Evolutionary conservation across 2,113 vertebrate genomes (phyloP), one percentile per base, ranked within the genome.

Genomic region (Antechinus flavipes): DNA sequence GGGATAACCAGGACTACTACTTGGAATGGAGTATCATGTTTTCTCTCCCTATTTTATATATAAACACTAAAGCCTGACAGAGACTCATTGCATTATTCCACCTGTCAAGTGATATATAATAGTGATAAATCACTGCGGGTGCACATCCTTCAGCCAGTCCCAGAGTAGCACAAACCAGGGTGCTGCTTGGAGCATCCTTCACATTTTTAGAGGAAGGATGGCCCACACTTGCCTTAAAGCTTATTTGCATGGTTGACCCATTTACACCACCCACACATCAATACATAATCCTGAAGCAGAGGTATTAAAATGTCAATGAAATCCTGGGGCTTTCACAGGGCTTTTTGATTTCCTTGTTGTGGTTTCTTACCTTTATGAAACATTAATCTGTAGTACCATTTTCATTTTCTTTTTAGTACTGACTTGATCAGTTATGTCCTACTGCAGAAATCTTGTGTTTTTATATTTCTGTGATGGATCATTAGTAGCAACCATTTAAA

Each of bases 231-330:
- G 11, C 54, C 90, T 50, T 93, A 58, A 46, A 97, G 68, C 3
- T 95, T 93, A 97, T 97, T 96, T 97, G 84, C 25, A 53, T 92
- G 58, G 95, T 93, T 98, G 54, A 93, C 91, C 58, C 96, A 91
- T 2, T 94, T 96, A 84, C 91, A 14, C 47, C 61, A 93, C 76
- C 53, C 25, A 10, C 0, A 0, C 94, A 30, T 47, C 94, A n/a
- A 90, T 35, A 9, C 25, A 27, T 55, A 55, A 49, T 47, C 49
- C n/a, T 47, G 25, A 42, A 54, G 9, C 35, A 27, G 35, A 8
- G 16, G 10, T 54, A 35, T 52, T 42, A 76, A 54, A 93, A 42
- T 26, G 42, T 35, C 61, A 56, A 49, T 50, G 3, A 27, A 49
- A 90, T 90, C 42, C 26, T 25, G 27, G 27, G 22, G 25, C 25